Evolutionary conservation across 2,888 invertebrate species (phyloP), one percentile per base, ranked within the genome.

Genomic region (Piscicola geometra): DNA sequence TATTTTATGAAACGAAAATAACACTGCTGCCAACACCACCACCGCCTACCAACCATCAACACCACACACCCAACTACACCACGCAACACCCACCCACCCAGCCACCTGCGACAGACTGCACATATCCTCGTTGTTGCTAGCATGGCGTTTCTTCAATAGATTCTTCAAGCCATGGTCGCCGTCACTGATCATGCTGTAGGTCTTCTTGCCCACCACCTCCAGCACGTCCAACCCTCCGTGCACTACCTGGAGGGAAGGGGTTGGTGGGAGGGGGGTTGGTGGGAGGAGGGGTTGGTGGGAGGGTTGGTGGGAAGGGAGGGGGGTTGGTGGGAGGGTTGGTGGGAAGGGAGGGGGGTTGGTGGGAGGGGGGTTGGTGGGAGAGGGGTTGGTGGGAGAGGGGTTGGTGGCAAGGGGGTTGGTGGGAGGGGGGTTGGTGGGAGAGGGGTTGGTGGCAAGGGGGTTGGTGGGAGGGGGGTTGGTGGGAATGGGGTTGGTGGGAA

Each of bases 131-230:
- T 60, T 66, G 35, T 75, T 71, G 12, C 71, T 76, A 15, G 81
- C 81, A n/a, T n/a, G n/a, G n/a, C n/a, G n/a, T 66, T 79, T 80
- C 1, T 92, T 87, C 81, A 91, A 88, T 82, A 91, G 91, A 82
- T 92, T 92, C 80, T 90, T 91, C 25, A 94, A 86, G 0, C 93
- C 92, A 0, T 94, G 94, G 85, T 95, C 94, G 36, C 93, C 93
- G 77, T 95, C 94, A 84, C 94, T 93, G 0, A 95, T 86, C 0
- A 93, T 93, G 83, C 93, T 91, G 91, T 94, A 93, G 0, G 95
- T 96, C 84, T 94, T 94, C 84, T 94, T 94, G 9, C 96, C 96
- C 79, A 96, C 92, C 0, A 91, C 91, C 86, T 96, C 96, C 69
- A 96, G 86, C 0, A 94, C 94, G 83, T 93, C 94, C 33, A 87